A percentile compares a stretch with the other conserved stretches of the same genome.
Conservation (phyloP, 2,113 vertebrate genomes). For the Cairina moschata region DNA sequence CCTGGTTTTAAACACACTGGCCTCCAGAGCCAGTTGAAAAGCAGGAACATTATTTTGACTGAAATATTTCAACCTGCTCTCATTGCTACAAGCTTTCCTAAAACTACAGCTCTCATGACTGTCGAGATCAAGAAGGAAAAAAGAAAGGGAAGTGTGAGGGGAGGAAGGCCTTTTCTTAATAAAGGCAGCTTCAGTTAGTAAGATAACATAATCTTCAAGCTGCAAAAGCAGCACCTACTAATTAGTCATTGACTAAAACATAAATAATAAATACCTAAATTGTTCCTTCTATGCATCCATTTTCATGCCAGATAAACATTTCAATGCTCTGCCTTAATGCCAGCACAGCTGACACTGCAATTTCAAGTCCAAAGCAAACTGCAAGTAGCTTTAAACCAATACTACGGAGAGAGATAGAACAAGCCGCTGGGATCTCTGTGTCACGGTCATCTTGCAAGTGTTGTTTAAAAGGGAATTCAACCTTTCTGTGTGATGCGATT, state of each 20-base stretch:
- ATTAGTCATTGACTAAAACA: conserved; percentile 99
- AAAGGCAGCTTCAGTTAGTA: conserved; percentile 95
- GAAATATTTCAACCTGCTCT: conserved; percentile 23
- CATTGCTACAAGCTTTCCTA: neutral
- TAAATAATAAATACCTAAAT: conserved; percentile 96
- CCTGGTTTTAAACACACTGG: neutral
- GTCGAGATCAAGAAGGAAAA: conserved; percentile 42
- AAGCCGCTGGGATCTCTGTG: neutral
- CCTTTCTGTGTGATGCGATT: neutral
- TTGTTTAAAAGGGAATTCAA: conserved; percentile 65
- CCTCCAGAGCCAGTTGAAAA: conserved; percentile 9
- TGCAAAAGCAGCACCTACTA: conserved; percentile 96
- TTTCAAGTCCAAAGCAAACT: conserved; percentile 82
- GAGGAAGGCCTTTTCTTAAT: conserved; percentile 88
- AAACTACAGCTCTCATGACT: neutral
- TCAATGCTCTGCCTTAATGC: conserved; percentile 68
- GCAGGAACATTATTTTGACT: neutral
- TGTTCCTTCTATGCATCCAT: conserved; percentile 74
- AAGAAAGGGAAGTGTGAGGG: neutral
- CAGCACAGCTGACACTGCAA: conserved; percentile 75
- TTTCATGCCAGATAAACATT: conserved; percentile 59
- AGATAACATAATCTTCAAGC: conserved; percentile 90
- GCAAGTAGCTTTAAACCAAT: conserved; percentile 58
- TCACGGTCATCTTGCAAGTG: neutral
- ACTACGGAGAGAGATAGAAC: neutral